Evolutionary conservation across 1,140 invertebrate genomes (phyloP).

Genomic region (Acromyrmex charruanus): DNA sequence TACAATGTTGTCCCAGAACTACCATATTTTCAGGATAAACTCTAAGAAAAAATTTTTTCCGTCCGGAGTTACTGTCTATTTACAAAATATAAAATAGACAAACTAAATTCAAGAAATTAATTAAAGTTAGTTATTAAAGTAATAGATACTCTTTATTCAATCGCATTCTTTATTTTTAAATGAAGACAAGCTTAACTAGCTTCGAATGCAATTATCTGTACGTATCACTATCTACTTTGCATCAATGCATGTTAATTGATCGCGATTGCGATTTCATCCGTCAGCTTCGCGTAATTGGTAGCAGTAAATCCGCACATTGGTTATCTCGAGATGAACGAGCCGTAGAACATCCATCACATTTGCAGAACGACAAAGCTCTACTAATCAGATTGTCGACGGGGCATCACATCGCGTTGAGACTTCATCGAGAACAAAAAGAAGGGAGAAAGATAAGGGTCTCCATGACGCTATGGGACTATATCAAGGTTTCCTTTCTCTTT

Average conservation of each 20-base stretch:
- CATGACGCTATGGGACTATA: slow-evolving; percentile 38
- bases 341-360: slow-evolving; percentile 61
- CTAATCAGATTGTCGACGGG: slow-evolving; percentile 59
- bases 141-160: background rate
- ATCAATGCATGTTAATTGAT: slow-evolving; percentile 10
- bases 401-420: slow-evolving; percentile 10
- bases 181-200: background rate
- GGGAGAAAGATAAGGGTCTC: slow-evolving; percentile 4
- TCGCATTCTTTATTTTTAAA: background rate
- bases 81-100: background rate
- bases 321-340: slow-evolving; percentile 22
- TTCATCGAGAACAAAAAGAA: slow-evolving; percentile 19
- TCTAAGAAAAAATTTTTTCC: too few species aligned
- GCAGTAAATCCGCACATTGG: slow-evolving; percentile 38
- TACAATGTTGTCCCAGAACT: too few species aligned
- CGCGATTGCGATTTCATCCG: slow-evolving; percentile 24
- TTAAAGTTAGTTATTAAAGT: background rate
- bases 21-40: too few species aligned
- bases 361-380: slow-evolving; percentile 49
- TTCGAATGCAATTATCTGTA: background rate
- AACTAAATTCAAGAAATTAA: background rate
- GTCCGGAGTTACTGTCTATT: background rate
- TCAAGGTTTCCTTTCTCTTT: background rate
- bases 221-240: background rate
- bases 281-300: slow-evolving; percentile 30